Evolutionary conservation across 2,797 vertebrate species (phyloP).

Genomic region (Dermochelys coriacea): DNA sequence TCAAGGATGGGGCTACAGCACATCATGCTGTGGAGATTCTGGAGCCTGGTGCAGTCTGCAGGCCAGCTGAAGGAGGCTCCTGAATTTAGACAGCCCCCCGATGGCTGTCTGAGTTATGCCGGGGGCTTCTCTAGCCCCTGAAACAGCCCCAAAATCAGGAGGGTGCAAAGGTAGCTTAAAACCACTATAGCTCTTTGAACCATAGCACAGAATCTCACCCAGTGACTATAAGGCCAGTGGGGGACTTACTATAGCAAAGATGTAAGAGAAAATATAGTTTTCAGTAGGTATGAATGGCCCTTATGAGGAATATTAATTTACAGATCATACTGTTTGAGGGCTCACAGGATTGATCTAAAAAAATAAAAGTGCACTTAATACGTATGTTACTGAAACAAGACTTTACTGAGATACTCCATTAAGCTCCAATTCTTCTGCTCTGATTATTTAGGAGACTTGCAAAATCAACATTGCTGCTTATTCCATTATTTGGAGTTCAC

Average conservation of each 20-base stretch:
- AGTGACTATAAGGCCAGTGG: background rate
- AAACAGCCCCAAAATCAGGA: background rate
- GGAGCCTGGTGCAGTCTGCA: background rate
- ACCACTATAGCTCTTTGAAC: background rate
- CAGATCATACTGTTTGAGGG: background rate
- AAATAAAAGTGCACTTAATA: background rate
- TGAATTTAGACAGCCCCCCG: background rate
- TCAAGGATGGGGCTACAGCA: background rate
- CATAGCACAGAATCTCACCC: background rate
- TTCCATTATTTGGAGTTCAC: constrained; percentile 93
- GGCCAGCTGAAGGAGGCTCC: background rate
- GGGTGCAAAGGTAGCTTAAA: background rate
- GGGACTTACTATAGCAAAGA: background rate
- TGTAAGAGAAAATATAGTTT: background rate
- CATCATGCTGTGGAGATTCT: background rate
- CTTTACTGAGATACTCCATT: background rate
- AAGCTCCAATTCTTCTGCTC: constrained; percentile 14
- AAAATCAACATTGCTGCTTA: constrained; percentile 92
- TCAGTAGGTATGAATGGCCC: background rate
- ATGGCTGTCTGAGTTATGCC: background rate
- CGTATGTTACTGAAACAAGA: background rate
- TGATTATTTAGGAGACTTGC: constrained; percentile 86
- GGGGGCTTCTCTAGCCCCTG: background rate
- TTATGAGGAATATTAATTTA: background rate
- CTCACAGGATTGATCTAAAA: rapidly evolving